A percentile compares a stretch with the other conserved stretches of the same genome.
Conservation (phyloP, 2,888 invertebrate genomes). For the Epirrita christyi region DNA sequence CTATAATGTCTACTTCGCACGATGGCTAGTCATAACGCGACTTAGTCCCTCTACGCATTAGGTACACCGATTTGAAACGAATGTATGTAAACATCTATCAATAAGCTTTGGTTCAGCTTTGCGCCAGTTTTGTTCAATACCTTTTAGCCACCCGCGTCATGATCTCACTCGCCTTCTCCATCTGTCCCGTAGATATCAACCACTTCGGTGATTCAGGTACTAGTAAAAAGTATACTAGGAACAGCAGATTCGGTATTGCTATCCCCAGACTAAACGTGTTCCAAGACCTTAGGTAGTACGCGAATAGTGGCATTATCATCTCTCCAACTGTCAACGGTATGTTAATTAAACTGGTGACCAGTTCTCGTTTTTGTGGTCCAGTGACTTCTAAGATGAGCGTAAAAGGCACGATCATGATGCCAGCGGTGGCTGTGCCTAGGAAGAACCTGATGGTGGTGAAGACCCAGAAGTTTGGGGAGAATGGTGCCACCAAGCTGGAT, state of each 20-base stretch:
- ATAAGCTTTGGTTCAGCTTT: too few species aligned
- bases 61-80: too few species aligned
- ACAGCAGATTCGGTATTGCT: conserved; percentile 81
- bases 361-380: conserved; percentile 73
- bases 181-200: conserved; percentile 87
- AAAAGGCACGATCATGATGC: conserved; percentile 89
- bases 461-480: conserved; percentile 80
- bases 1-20: too few species aligned
- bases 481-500: conserved; percentile 85
- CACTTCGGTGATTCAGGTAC: conserved; percentile 91
- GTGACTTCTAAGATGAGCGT: conserved; percentile 86
- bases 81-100: too few species aligned
- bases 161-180: conserved; percentile 84
- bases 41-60: too few species aligned
- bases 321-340: conserved; percentile 86
- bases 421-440: conserved; percentile 88
- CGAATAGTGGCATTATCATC: conserved; percentile 83
- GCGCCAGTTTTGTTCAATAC: conserved; percentile 27
- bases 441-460: conserved; percentile 87
- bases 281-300: conserved; percentile 86
- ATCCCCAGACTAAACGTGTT: conserved; percentile 84
- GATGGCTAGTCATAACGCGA: too few species aligned
- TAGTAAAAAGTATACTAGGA: conserved; percentile 86
- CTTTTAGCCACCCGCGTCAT: conserved; percentile 85
- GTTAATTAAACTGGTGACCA: conserved; percentile 83